Percentiles rank a stretch among this genome's conserved stretches.
Conservation (phyloP, 1,140 invertebrate genomes). For the Dendroctonus valens region DNA sequence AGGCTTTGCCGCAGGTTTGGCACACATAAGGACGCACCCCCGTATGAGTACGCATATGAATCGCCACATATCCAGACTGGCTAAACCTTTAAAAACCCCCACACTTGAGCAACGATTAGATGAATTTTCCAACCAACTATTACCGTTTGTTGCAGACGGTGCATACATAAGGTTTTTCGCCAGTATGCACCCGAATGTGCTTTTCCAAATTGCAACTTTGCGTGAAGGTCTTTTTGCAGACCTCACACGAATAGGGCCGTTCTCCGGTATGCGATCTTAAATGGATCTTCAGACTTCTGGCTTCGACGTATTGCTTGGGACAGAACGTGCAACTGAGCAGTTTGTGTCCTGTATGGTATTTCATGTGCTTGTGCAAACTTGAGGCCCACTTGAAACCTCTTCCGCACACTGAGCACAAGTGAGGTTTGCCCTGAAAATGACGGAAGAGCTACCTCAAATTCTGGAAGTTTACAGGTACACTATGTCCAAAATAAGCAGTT, state of each 20-base stretch:
- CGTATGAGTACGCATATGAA: constrained; percentile 57
- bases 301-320: constrained; percentile 52
- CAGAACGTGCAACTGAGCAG: constrained; percentile 50
- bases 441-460: too few relatives aligned
- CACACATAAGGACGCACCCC: constrained; percentile 52
- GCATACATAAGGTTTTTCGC: constrained; percentile 54
- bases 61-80: constrained; percentile 52
- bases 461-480: too few relatives aligned
- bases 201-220: constrained; percentile 57
- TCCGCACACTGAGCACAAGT: constrained; percentile 52
- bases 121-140: background rate
- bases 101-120: too few relatives aligned
- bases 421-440: constrained; percentile 48
- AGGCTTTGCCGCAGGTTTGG: constrained; percentile 51
- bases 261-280: constrained; percentile 50
- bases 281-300: constrained; percentile 49
- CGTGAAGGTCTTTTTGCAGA: constrained; percentile 70
- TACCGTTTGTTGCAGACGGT: constrained; percentile 59
- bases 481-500: too few relatives aligned
- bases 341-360: constrained; percentile 53
- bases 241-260: constrained; percentile 66
- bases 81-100: constrained; percentile 42
- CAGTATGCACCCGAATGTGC: constrained; percentile 52
- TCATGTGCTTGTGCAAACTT: constrained; percentile 53
- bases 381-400: constrained; percentile 52